Base-by-base conservation (phyloP, 2,888 invertebrate genomes). In the Drosophila heteroneura region DNA sequence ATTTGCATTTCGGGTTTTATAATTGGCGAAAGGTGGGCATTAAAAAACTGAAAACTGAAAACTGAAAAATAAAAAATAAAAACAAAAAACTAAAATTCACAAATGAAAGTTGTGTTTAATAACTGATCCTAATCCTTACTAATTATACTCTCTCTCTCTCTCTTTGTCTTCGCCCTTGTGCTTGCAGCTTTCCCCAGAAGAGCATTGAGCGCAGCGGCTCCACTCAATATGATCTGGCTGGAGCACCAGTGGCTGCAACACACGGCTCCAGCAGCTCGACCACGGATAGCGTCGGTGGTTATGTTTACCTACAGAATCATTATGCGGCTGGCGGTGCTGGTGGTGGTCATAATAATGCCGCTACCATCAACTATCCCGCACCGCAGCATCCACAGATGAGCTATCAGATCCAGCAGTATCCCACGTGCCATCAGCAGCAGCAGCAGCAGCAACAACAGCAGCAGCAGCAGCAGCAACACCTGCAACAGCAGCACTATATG, bases 1-100 rank as follows among this genome's bases (percentile, higher is more conserved):
- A 95, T 95, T 91, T 95, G 95, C 90, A 95, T 95, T 91, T 95
- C 95, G 64, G 95, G 95, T 93, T 95, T 95, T 94, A 92, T 94
- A 87, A 93, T 94, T 94, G 92, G 94, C 94, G 92, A 94, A 94
- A 93, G 94, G 94, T 94, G 94, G 92, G 81, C 80, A 57, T 9
- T 16, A 26, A 47, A 74, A 37, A 60, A 30, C 14, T 26, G 5
- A 12, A n/a, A 26, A 16, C 35, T 22, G 33, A 74, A 39, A 57
- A 35, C 19, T 7, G 26, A 26, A 26, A 26, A 26, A 26, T 22
- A 22, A 22, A 22, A 22, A 22, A 22, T 26, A n/a, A 2, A 19
- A 30, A 16, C 39, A 22, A 44, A 14, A 26, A 7, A 14, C 26
- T 4, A 35, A 39, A 14, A 65, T 79, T 68, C 44, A 52, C 57